Conservation (phyloP, 2,797 vertebrate species). For the Mallotus villosus region DNA sequence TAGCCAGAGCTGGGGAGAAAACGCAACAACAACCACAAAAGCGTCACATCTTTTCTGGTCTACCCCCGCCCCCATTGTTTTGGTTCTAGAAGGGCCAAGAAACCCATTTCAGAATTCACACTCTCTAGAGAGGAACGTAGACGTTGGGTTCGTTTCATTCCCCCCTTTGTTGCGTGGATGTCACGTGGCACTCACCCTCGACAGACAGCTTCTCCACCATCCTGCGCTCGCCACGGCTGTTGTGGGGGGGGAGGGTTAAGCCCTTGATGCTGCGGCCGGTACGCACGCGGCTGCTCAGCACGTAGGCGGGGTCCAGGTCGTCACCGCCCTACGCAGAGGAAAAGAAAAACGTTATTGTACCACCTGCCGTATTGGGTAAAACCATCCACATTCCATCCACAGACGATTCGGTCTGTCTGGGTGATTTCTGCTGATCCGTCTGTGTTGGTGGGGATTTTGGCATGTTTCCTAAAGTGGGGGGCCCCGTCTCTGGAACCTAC, state of each 20-base stretch:
- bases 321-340: slow-evolving; percentile 68
- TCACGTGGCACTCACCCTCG: slow-evolving; percentile 72
- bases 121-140: not conserved
- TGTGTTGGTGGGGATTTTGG: too few relatives aligned
- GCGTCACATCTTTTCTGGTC: not conserved
- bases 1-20: slow-evolving; percentile 75
- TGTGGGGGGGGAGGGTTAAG: slow-evolving; percentile 82
- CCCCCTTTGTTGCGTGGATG: not conserved
- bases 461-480: too few relatives aligned
- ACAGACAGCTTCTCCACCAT: slow-evolving; percentile 84
- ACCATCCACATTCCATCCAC: not conserved
- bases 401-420: too few relatives aligned
- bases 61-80: not conserved
- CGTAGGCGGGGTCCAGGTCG: slow-evolving; percentile 82
- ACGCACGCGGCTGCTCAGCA: slow-evolving; percentile 81
- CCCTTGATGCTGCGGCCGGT: slow-evolving; percentile 85
- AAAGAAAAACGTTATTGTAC: not conserved
- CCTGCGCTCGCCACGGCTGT: slow-evolving; percentile 86
- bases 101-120: not conserved
- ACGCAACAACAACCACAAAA: too few relatives aligned
- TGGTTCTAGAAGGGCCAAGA: not conserved
- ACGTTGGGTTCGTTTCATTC: not conserved
- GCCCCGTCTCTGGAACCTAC: slow-evolving; percentile 39
- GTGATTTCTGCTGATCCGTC: too few relatives aligned
- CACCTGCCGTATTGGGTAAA: not conserved